Conservation (phyloP, 2,797 vertebrate genomes). For the Pogoniulus pusillus region DNA sequence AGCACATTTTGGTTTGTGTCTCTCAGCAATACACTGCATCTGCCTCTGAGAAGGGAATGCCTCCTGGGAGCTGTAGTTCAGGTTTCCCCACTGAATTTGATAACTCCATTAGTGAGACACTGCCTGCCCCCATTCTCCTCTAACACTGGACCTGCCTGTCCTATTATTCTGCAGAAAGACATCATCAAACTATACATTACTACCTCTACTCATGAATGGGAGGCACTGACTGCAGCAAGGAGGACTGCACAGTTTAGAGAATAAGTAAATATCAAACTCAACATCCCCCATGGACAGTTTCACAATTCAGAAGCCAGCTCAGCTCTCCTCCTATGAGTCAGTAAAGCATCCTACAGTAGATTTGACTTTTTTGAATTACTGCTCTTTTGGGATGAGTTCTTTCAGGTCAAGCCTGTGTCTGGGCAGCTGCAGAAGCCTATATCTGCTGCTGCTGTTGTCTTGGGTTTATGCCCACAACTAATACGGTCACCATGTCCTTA, state of each 20-base stretch:
- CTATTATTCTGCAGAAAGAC: not conserved
- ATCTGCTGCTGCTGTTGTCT: not conserved
- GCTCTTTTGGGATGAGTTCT: not conserved
- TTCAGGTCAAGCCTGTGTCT: not conserved
- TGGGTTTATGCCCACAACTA: not conserved
- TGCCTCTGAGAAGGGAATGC: not conserved
- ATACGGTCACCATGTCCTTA: not conserved
- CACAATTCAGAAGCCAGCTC: not conserved
- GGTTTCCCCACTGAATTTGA: not conserved
- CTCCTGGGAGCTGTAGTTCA: conserved; percentile 28
- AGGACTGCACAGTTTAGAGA: not conserved
- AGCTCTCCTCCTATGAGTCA: not conserved
- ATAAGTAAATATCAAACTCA: not conserved
- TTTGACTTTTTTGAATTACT: not conserved
- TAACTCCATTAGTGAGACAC: not conserved
- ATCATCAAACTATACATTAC: not conserved
- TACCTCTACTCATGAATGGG: not conserved
- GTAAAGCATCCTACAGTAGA: not conserved
- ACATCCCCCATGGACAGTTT: not conserved
- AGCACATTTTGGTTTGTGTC: not conserved
- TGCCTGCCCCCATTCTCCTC: not conserved
- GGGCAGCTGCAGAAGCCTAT: not conserved
- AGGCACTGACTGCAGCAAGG: not conserved
- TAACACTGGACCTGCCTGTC: not conserved
- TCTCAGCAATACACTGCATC: not conserved